Evolutionary conservation across 2,888 invertebrate genomes (phyloP), one percentile per base, ranked within the genome.

Genomic region (Sympetrum striolatum): DNA sequence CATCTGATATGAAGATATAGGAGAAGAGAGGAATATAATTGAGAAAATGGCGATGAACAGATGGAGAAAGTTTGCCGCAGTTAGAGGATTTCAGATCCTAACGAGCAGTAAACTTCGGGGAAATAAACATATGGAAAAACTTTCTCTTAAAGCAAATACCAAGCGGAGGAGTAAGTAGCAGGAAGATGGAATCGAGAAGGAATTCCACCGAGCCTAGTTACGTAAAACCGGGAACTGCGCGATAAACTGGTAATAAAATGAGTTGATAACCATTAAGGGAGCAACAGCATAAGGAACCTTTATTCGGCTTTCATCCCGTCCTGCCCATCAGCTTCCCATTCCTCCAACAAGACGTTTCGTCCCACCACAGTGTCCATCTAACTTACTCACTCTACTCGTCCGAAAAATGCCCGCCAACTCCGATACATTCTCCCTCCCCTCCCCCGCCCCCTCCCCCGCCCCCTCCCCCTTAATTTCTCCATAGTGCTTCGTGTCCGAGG

Each of bases 391-490:
- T 22, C 25, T 25, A 18, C 64, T 25, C 73, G 31, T 31, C 31
- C 73, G 25, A 73, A 73, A 73, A 31, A 73, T 31, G 73, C 73
- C 73, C 73, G 73, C 73, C 73, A 73, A 73, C 73, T 73, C 73
- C 31, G 73, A 73, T 73, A 73, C 14, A 25, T 73, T 31, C 25
- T 25, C 64, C 44, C 10, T 44, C 44, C 81, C 48, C 81, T 48
- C n/a, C 81, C 81, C 18, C 15, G 44, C 82, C 31, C 58, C 58
- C 81, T 48, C n/a, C 81, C 81, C 18, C 15, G 44, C 82, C 31
- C 58, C 58, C 82, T 31, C n/a, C 58, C 53, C 35, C 22, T 81
- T 39, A 81, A 81, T 81, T 81, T 81, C 81, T 58, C 82, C 82
- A 58, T 82, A 82, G 58, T 82, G 58, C 58, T 44, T 58, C 81